Evolutionary conservation across 2,113 vertebrate genomes (phyloP).

Genomic region (Pelodiscus sinensis): DNA sequence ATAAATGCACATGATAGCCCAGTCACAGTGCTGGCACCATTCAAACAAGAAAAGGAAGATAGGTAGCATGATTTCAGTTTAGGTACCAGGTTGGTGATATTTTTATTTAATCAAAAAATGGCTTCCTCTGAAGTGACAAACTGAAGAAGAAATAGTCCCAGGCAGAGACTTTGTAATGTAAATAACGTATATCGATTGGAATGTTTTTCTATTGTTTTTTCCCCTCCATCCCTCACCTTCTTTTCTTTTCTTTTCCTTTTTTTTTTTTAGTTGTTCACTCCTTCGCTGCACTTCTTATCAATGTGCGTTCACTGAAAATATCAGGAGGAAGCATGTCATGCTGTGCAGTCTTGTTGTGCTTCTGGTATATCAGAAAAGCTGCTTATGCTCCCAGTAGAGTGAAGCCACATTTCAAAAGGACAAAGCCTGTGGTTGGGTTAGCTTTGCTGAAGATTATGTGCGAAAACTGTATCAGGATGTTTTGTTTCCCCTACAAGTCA

Average conservation of each 20-base stretch:
- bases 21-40: no score
- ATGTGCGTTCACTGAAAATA: background rate
- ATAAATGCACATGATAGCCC: background rate
- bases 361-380: background rate
- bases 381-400: background rate
- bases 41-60: no score
- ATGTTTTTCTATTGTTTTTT: background rate
- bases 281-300: background rate
- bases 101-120: no score
- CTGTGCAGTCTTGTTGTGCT: background rate
- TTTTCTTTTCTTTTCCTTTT: background rate
- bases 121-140: no score
- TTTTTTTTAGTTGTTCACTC: background rate
- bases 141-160: no score
- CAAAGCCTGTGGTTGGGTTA: background rate
- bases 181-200: background rate
- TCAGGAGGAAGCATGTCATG: background rate
- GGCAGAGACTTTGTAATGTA: no score
- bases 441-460: background rate
- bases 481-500: slow-evolving; percentile 22
- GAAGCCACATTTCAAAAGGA: fast-evolving
- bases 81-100: no score
- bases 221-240: background rate
- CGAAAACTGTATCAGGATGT: fast-evolving
- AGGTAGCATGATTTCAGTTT: no score